phyloP scores from a whole-genome alignment of 2,888 invertebrate species.

The Sylvicola cinctus region DNA sequence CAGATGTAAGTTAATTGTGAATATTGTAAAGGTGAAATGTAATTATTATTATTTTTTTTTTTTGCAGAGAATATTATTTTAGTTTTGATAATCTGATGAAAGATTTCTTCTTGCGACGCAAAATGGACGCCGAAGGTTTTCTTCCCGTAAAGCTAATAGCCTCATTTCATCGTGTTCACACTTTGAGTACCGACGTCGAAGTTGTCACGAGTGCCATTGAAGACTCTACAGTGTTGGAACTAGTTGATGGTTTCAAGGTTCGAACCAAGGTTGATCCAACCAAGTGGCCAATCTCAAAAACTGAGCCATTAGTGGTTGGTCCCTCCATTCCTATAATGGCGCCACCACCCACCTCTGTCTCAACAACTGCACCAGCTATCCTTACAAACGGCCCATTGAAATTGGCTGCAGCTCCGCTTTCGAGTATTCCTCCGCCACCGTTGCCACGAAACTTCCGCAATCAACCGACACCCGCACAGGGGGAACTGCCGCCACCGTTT shows the following conservation, averaged over 20 bases:
- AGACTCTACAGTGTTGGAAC: conserved; percentile 69
- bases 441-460: conserved; percentile 37
- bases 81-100: conserved; percentile 86
- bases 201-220: conserved; percentile 70
- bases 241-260: conserved; percentile 56
- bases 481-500: conserved; percentile 6
- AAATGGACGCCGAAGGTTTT: conserved; percentile 90
- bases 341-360: neutral
- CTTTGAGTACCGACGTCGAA: conserved; percentile 64
- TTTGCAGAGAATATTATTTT: conserved; percentile 93
- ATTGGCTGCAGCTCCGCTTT: conserved; percentile 36
- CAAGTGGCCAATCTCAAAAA: conserved; percentile 59
- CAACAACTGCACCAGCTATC: conserved; percentile 1
- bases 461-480: conserved; percentile 3
- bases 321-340: neutral
- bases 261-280: conserved; percentile 64
- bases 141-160: conserved; percentile 85
- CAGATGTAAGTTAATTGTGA: conserved; percentile 60
- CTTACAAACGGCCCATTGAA: conserved; percentile 4
- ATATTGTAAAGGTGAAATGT: conserved; percentile 3
- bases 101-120: conserved; percentile 89
- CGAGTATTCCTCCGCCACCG: conserved; percentile 51
- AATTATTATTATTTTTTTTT: conserved; percentile 8
- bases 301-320: conserved; percentile 5
- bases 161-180: conserved; percentile 84